Conservation (phyloP, 37 sponge, comb jelly and placozoan species). For the Hexactinellida sp. region DNA sequence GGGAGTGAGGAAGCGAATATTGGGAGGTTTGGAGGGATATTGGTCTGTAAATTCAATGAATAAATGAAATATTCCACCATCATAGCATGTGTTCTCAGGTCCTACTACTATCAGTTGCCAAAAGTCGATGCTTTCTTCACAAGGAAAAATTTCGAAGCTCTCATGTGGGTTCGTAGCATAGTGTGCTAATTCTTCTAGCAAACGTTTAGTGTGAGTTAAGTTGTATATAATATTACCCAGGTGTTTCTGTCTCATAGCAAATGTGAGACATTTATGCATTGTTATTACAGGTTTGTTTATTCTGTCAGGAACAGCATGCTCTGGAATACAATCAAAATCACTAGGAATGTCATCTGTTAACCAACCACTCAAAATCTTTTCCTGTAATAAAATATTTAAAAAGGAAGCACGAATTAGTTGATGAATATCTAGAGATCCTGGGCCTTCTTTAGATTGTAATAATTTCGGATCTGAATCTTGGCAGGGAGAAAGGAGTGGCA, state of each 20-base stretch:
- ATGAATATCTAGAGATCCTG: neutral
- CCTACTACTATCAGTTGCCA: constrained; percentile 16
- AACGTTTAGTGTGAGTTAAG: neutral
- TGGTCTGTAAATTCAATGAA: constrained; percentile 1
- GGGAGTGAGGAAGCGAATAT: constrained; percentile 20
- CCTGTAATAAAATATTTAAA: neutral
- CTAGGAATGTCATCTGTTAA: neutral
- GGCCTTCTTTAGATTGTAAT: neutral
- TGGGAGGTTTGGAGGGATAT: constrained; percentile 21
- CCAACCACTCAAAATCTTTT: neutral
- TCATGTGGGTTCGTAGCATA: neutral
- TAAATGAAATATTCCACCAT: constrained; percentile 14
- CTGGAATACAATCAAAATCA: neutral
- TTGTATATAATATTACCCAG: neutral
- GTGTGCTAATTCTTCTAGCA: neutral
- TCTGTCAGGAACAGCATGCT: neutral
- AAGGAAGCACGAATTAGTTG: neutral
- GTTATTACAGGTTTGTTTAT: neutral
- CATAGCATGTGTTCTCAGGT: constrained; percentile 5
- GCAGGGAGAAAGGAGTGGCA: neutral
- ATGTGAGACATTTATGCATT: neutral
- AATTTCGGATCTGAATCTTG: neutral
- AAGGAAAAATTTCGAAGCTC: constrained; percentile 14
- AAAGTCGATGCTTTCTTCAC: constrained; percentile 11
- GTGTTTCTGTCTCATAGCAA: neutral